These are phyloP conservation scores for Heteromyza rotundicornis DNA, from an alignment of 2,888 invertebrate species.

Conservation along the genomic window DNA sequence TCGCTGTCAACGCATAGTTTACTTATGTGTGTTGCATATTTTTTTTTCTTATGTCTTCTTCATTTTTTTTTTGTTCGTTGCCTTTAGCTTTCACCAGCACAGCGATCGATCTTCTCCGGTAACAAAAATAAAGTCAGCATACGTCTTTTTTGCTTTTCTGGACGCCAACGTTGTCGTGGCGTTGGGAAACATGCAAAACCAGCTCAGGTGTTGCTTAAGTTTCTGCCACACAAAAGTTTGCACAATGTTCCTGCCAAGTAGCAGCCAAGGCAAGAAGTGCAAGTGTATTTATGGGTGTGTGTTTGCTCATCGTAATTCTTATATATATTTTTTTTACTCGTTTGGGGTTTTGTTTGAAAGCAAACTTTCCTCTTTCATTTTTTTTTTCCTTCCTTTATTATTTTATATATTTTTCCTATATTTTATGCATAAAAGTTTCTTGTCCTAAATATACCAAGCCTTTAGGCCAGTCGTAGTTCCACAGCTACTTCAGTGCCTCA, in stretches of 20 bases:
- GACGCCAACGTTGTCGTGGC: no score
- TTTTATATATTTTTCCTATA: neutral
- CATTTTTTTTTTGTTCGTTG: no score
- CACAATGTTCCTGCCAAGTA: neutral
- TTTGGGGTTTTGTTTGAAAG: neutral
- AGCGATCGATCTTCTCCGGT: neutral
- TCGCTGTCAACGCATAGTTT: neutral
- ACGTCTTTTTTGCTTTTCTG: neutral
- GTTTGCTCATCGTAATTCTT: neutral
- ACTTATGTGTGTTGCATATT: no score
- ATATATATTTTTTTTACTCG: neutral
- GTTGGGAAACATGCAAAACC: neutral
- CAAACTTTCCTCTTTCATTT: neutral
- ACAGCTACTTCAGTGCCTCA: neutral
- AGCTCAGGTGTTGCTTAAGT: slow-evolving; percentile 2
- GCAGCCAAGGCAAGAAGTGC: neutral
- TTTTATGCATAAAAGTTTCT: slow-evolving; percentile 2
- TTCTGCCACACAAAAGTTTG: neutral
- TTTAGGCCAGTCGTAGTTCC: neutral
- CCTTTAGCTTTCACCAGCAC: no score
- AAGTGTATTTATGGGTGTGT: neutral
- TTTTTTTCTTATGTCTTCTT: no score
- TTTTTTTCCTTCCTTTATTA: no score
- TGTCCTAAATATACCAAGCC: slow-evolving; percentile 1
- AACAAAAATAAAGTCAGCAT: neutral